phyloP scores from a whole-genome alignment of 2,888 invertebrate genomes.

The Lamellibrachia satsuma region DNA sequence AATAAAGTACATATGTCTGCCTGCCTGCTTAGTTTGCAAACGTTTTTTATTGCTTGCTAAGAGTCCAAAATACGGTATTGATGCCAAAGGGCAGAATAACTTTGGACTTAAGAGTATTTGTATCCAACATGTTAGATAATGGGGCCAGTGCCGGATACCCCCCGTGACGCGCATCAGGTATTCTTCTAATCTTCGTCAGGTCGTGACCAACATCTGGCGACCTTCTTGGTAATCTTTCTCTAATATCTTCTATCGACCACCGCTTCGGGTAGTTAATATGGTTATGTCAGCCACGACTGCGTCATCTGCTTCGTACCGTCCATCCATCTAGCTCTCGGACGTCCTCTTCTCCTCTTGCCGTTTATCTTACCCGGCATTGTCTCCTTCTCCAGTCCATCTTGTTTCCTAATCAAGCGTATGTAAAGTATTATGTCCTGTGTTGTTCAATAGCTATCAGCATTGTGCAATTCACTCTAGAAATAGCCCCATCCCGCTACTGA shows the following conservation, averaged over 20 bases:
- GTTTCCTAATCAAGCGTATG: not conserved
- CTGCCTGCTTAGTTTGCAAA: no score
- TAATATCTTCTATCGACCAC: not conserved
- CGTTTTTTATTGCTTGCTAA: no score
- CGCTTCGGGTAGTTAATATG: not conserved
- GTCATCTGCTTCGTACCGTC: not conserved
- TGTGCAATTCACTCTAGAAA: not conserved
- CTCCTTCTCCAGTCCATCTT: no score
- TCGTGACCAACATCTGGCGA: not conserved
- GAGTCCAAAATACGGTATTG: no score
- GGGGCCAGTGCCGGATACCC: no score
- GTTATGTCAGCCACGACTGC: not conserved
- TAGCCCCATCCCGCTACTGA: not conserved
- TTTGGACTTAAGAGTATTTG: no score
- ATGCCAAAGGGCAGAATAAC: no score
- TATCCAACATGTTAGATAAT: no score
- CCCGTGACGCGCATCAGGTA: no score
- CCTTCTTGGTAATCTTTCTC: not conserved
- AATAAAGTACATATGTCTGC: no score
- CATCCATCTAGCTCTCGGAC: not conserved
- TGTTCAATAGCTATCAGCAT: not conserved
- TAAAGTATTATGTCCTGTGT: not conserved
- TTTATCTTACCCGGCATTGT: no score
- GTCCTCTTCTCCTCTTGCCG: no score
- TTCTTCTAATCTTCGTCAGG: not conserved